These are phyloP conservation scores for Caenorhabditis sp. DNA, from an alignment of 2,888 invertebrate species.

Conservation along the genomic window DNA sequence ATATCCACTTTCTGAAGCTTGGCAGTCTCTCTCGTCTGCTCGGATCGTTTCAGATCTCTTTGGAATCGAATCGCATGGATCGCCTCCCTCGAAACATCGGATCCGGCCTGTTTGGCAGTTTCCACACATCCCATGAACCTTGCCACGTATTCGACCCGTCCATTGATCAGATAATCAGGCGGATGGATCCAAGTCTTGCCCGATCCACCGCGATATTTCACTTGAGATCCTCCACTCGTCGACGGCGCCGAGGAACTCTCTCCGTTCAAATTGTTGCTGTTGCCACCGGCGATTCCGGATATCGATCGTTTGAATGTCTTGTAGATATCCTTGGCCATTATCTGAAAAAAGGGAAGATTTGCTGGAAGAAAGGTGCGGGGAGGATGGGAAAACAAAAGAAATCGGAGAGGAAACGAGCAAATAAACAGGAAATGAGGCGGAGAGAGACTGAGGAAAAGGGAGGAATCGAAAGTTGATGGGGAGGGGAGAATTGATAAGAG, in stretches of 20 bases:
- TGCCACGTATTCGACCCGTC: conserved; percentile 97
- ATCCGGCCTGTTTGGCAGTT: conserved; percentile 97
- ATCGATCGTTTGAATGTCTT: conserved; percentile 79
- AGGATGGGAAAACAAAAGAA: conserved; percentile 8
- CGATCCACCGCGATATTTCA: conserved; percentile 70
- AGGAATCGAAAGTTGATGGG: conserved; percentile 14
- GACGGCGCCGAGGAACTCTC: conserved; percentile 47
- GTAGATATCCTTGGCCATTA: conserved; percentile 76
- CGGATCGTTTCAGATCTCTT: conserved; percentile 88
- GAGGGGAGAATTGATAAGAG: conserved; percentile 28
- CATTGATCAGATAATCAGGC: conserved; percentile 92
- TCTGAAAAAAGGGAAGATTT: conserved; percentile 4
- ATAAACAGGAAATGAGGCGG: conserved; percentile 22
- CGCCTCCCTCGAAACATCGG: conserved; percentile 97
- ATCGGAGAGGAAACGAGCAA: conserved; percentile 18
- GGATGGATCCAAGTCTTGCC: conserved; percentile 79
- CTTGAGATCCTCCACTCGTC: conserved; percentile 21
- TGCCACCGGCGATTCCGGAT: conserved; percentile 67
- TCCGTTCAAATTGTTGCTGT: conserved; percentile 25
- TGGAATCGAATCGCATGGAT: conserved; percentile 89
- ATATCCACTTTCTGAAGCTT: conserved; percentile 91
- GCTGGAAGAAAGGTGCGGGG: conserved; percentile 7
- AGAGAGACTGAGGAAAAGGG: conserved; percentile 10
- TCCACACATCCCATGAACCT: conserved; percentile 97
- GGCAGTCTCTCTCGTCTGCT: conserved; percentile 90